A percentile compares a stretch with the other conserved stretches of the same genome.
These are phyloP conservation scores for Zeuzera pyrina DNA, from an alignment of 2,888 invertebrate genomes.

Conservation along the genomic window DNA sequence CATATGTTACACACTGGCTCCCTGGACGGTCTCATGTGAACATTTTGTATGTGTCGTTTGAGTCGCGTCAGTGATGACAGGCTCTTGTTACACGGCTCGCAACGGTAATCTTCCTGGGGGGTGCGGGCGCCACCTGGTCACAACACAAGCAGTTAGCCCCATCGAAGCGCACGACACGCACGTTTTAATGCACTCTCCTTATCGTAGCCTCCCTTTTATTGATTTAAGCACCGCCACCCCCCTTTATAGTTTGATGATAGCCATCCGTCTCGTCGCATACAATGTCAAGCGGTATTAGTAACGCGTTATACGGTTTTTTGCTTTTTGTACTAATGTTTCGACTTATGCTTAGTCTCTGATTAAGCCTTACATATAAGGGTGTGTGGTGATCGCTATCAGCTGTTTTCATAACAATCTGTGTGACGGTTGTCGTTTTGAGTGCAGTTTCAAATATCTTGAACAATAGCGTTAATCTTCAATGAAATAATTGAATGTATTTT, in stretches of 20 bases:
- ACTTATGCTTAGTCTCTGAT: too few relatives aligned
- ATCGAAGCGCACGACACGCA: conserved; percentile 61
- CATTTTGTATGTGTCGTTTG: conserved; percentile 93
- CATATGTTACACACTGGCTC: conserved; percentile 94
- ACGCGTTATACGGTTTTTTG: conserved; percentile 35
- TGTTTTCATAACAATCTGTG: conserved; percentile 35
- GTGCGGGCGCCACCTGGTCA: conserved; percentile 81
- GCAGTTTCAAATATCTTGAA: conserved; percentile 50
- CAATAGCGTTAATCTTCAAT: conserved; percentile 61
- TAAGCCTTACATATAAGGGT: too few relatives aligned
- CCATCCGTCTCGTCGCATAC: conserved; percentile 49
- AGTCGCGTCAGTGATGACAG: conserved; percentile 88
- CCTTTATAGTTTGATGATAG: conserved; percentile 50
- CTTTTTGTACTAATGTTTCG: too few relatives aligned
- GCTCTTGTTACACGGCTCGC: conserved; percentile 94
- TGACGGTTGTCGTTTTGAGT: conserved; percentile 24
- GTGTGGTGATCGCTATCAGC: too few relatives aligned
- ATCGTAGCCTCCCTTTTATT: conserved; percentile 60
- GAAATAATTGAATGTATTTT: conserved; percentile 52
- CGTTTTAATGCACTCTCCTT: conserved; percentile 70
- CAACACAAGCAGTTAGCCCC: conserved; percentile 72
- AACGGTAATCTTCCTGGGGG: conserved; percentile 90
- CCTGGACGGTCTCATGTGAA: conserved; percentile 91
- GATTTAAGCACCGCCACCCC: conserved; percentile 69
- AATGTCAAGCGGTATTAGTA: conserved; percentile 65